Conservation (phyloP, 2,797 vertebrate genomes). For the Echeneis naucrates region DNA sequence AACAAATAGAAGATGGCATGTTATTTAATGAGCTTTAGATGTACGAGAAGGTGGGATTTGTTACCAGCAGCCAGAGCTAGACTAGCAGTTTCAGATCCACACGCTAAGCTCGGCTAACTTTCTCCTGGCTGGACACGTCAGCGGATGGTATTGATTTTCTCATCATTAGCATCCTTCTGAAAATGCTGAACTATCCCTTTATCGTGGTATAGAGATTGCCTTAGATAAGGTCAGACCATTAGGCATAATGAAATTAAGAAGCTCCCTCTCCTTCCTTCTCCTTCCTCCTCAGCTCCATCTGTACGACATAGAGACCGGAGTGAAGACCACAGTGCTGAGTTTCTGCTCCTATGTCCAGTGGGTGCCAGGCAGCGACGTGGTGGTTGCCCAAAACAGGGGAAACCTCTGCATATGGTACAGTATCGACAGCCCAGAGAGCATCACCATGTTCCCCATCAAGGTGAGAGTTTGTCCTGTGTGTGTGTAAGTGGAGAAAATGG, state of each 20-base stretch:
- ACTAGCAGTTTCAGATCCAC: no score
- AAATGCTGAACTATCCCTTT: not conserved
- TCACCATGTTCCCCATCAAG: constrained; percentile 94
- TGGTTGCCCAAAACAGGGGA: constrained; percentile 93
- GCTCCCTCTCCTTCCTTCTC: not conserved
- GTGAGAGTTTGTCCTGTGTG: constrained; percentile 73
- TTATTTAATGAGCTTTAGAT: no score
- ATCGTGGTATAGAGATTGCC: not conserved
- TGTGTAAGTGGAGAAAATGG: not conserved
- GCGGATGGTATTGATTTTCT: no score
- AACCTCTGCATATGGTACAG: constrained; percentile 97
- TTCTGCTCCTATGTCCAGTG: constrained; percentile 97
- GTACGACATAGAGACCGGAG: constrained; percentile 86
- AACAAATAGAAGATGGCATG: no score
- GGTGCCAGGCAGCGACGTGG: constrained; percentile 96
- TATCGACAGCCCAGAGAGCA: constrained; percentile 93
- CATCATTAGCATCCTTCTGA: no score
- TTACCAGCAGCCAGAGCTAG: no score
- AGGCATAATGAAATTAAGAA: not conserved
- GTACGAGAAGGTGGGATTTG: no score
- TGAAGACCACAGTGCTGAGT: constrained; percentile 90
- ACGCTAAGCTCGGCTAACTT: no score
- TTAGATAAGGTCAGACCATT: not conserved
- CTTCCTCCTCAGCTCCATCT: constrained; percentile 88
- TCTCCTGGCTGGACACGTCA: no score